Percentiles rank a stretch among this genome's conserved stretches.
Conservation (phyloP, 2,113 vertebrate species). For the Climacteris rufus region DNA sequence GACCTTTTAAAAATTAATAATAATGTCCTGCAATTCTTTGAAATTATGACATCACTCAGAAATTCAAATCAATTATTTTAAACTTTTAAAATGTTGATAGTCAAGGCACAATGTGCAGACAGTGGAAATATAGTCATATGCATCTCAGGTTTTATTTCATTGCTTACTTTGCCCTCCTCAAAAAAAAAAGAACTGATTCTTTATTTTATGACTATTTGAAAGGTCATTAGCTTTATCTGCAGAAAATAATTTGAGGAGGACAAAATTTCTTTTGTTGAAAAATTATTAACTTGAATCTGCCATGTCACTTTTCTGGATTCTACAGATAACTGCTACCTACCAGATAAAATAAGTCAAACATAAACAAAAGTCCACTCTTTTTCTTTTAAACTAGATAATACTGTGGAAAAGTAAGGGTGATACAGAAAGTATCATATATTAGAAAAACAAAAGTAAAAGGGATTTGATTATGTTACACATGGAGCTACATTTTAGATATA, state of each 20-base stretch:
- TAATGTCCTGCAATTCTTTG: background rate
- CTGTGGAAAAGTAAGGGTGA: background rate
- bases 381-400: background rate
- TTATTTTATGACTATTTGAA: background rate
- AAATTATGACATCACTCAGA: background rate
- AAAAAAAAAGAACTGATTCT: background rate
- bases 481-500: background rate
- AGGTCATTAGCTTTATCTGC: background rate
- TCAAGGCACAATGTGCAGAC: background rate
- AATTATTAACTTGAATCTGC: background rate
- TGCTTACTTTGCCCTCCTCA: background rate
- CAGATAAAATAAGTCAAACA: background rate
- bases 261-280: background rate
- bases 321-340: background rate
- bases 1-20: background rate
- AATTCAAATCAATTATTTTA: background rate
- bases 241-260: background rate
- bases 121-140: background rate
- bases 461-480: background rate
- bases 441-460: background rate
- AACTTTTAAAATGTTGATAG: background rate
- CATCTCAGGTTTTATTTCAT: background rate
- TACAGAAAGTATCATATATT: background rate
- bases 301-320: background rate
- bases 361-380: background rate